Percentiles rank a stretch among this genome's conserved stretches.
phyloP scores from a whole-genome alignment of 2,113 vertebrate genomes.

The Chaetura pelagica region DNA sequence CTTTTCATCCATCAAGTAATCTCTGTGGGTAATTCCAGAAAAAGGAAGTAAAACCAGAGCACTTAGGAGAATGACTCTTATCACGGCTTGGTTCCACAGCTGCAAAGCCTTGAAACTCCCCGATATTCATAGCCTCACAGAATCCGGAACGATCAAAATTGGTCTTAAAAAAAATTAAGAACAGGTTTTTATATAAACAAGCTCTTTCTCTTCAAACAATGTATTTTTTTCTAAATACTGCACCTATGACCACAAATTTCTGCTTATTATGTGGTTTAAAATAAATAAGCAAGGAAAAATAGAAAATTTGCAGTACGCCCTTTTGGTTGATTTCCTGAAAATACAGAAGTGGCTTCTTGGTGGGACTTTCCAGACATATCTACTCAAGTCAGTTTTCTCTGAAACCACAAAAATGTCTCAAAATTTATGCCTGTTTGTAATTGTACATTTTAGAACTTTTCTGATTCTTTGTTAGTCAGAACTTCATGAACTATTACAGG shows the following conservation, averaged over 20 bases:
- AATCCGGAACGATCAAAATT: neutral
- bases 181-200: neutral
- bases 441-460: constrained; percentile 45
- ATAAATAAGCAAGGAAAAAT: constrained; percentile 28
- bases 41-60: neutral
- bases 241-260: constrained; percentile 15
- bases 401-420: constrained; percentile 65
- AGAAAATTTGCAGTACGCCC: neutral
- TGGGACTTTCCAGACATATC: constrained; percentile 59
- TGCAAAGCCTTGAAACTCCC: constrained; percentile 7
- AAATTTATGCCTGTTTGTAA: constrained; percentile 57
- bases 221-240: neutral
- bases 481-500: constrained; percentile 42
- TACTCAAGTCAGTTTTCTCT: constrained; percentile 59
- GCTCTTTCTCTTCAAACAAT: constrained; percentile 1
- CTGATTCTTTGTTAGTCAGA: constrained; percentile 49
- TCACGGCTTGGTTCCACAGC: neutral
- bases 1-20: neutral
- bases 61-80: neutral
- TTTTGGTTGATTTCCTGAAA: constrained; percentile 62
- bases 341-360: constrained; percentile 61
- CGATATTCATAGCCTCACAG: neutral
- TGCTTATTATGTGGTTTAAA: constrained; percentile 29
- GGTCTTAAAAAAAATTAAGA: neutral
- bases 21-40: neutral